phyloP scores from a whole-genome alignment of 2,888 invertebrate genomes.

The Zonitis immaculata region DNA sequence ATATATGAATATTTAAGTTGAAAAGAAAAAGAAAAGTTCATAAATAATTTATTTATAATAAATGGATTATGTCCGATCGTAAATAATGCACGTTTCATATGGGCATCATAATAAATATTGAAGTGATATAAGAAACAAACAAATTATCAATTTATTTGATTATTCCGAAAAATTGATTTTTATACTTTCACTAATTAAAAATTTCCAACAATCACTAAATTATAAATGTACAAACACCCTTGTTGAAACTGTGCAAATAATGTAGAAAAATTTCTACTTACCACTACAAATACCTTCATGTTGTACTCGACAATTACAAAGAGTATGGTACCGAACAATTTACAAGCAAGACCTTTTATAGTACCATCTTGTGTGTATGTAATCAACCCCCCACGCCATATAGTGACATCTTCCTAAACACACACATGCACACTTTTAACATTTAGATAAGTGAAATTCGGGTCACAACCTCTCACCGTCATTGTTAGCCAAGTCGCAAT shows the following conservation, averaged over 20 bases:
- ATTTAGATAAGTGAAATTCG: conserved; percentile 47
- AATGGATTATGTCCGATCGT: not conserved
- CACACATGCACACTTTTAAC: conserved; percentile 35
- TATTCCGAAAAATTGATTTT: not conserved
- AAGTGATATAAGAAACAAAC: not conserved
- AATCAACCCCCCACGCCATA: conserved; percentile 40
- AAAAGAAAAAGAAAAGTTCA: not conserved
- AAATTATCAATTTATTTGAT: not conserved
- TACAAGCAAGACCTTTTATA: conserved; percentile 39
- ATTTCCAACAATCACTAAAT: not conserved
- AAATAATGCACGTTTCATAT: not conserved
- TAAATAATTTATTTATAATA: not conserved
- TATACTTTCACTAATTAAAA: not conserved
- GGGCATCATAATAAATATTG: not conserved
- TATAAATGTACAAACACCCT: too few species aligned
- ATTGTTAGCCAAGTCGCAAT: conserved; percentile 20
- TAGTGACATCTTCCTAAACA: conserved; percentile 38
- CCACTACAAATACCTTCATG: conserved; percentile 42
- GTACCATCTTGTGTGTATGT: conserved; percentile 25
- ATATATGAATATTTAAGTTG: not conserved
- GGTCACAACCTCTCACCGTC: conserved; percentile 44
- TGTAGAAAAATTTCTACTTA: conserved; percentile 33
- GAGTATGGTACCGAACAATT: conserved; percentile 30
- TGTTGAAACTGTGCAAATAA: not conserved
- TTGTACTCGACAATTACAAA: conserved; percentile 35